Evolutionary conservation across 2,888 invertebrate species (phyloP).

Genomic region (Conus canariensis): DNA sequence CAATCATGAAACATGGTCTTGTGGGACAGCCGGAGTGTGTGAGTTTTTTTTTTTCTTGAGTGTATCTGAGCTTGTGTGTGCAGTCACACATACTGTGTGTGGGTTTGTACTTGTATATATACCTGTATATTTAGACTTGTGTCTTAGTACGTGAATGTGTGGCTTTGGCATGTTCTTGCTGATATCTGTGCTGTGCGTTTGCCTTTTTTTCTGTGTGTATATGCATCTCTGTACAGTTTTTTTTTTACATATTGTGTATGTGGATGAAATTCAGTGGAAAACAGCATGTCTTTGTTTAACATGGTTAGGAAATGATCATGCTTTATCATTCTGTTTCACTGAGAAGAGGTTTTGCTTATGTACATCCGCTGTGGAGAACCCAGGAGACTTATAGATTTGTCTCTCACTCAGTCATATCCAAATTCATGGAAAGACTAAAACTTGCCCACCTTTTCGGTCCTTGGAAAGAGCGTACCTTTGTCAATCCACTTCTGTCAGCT

Average conservation of each 20-base stretch:
- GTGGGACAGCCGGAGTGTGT: constrained; percentile 12
- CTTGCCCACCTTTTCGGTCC: no score
- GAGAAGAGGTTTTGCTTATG: no score
- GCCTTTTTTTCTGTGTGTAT: background rate
- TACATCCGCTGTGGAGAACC: no score
- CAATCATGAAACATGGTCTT: constrained; percentile 43
- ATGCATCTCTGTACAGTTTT: background rate
- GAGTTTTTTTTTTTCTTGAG: background rate
- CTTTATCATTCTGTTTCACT: no score
- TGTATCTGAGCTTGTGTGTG: background rate
- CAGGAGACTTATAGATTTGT: no score
- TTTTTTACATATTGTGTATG: background rate
- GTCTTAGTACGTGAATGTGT: background rate
- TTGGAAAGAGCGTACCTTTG: no score
- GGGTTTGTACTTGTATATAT: background rate
- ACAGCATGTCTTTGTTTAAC: no score
- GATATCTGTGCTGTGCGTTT: background rate
- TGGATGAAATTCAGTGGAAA: no score
- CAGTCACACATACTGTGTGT: background rate
- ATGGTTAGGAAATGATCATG: no score
- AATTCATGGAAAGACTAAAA: no score
- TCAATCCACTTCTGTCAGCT: no score
- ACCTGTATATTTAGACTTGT: background rate
- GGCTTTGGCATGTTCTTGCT: background rate
- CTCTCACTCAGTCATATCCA: no score